phyloP scores from a whole-genome alignment of 2,797 vertebrate genomes.

The Cossypha heuglini region DNA sequence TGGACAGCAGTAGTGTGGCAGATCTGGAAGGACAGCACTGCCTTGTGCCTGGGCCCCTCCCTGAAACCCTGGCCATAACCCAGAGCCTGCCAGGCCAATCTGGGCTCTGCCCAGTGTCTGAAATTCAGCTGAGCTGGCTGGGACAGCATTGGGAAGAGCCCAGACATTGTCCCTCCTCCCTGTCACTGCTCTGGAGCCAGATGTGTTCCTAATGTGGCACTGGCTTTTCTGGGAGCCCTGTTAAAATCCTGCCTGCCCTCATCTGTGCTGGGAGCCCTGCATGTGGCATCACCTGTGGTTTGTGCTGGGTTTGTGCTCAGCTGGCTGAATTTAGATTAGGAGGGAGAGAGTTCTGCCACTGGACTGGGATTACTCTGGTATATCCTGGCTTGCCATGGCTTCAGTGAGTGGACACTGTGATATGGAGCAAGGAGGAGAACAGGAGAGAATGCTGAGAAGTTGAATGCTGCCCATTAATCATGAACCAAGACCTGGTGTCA shows the following conservation, averaged over 20 bases:
- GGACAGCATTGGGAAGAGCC: fast-evolving
- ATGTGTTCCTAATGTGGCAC: fast-evolving
- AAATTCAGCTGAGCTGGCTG: neutral
- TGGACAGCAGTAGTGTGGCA: neutral
- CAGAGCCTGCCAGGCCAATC: neutral
- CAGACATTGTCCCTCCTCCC: neutral
- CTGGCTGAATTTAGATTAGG: neutral
- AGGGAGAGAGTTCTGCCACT: neutral
- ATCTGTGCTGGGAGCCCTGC: neutral
- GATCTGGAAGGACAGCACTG: neutral
- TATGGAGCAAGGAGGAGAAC: neutral
- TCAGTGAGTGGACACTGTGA: neutral
- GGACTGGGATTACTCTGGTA: neutral
- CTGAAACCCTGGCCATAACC: neutral
- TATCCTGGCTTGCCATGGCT: neutral
- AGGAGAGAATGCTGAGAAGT: neutral
- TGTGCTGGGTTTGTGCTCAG: neutral
- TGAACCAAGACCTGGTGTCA: neutral
- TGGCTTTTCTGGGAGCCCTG: neutral
- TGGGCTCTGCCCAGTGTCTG: neutral
- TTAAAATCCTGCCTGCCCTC: neutral
- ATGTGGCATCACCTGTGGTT: neutral
- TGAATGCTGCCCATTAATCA: neutral
- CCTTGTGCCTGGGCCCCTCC: neutral
- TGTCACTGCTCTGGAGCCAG: neutral